These are phyloP conservation scores for Tineola bisselliella DNA, from an alignment of 2,888 invertebrate species.

Conservation along the genomic window DNA sequence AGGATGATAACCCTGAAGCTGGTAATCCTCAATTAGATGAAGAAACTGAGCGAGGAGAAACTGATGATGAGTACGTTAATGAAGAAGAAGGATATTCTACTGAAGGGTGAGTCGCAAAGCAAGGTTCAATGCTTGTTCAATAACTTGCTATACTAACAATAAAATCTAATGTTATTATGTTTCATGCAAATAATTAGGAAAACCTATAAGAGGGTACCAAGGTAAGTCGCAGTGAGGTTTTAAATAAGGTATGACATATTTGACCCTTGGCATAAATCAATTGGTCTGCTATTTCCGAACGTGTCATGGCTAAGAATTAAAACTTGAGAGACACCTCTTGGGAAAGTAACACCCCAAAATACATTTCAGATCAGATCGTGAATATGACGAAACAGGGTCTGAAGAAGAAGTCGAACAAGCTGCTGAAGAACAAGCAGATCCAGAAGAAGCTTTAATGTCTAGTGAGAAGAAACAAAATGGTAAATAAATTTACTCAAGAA, in stretches of 20 bases:
- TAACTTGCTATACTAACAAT: not conserved
- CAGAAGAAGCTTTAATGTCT: constrained; percentile 56
- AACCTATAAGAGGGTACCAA: constrained; percentile 50
- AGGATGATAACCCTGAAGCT: constrained; percentile 47
- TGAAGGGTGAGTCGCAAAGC: constrained; percentile 60
- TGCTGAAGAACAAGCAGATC: constrained; percentile 69
- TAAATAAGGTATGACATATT: too few relatives aligned
- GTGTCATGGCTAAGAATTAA: too few relatives aligned
- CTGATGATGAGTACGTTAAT: constrained; percentile 72
- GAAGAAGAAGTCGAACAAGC: constrained; percentile 77
- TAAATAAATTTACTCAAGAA: constrained; percentile 19
- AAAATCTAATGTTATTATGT: not conserved
- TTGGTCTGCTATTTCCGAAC: too few relatives aligned
- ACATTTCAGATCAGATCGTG: constrained; percentile 72
- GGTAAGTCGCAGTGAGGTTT: constrained; percentile 29
- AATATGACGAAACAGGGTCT: constrained; percentile 73
- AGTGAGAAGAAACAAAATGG: constrained; percentile 51
- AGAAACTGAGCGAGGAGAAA: constrained; percentile 66
- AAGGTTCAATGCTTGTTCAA: not conserved
- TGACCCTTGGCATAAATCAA: too few relatives aligned
- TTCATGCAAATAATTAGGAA: constrained; percentile 21
- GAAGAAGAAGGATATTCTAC: constrained; percentile 74
- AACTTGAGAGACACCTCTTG: too few relatives aligned
- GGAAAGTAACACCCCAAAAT: not conserved
- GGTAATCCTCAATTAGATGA: constrained; percentile 61